Evolutionary conservation across 2,113 vertebrate genomes (phyloP).

Genomic region (Dissostichus mawsoni): DNA sequence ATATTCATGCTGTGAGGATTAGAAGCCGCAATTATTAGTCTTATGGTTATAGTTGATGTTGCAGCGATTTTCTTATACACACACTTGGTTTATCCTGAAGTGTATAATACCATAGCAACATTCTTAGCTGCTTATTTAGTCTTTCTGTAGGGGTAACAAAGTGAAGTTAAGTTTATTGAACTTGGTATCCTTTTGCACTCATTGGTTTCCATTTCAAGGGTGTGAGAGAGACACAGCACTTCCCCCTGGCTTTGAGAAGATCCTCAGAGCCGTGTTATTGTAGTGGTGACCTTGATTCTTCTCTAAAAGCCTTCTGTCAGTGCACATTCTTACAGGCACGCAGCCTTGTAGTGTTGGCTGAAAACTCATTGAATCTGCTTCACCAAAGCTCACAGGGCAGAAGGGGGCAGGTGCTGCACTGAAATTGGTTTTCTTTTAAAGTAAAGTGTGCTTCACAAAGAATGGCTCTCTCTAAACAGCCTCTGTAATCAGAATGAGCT

Average conservation of each 20-base stretch:
- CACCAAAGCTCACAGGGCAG: slow-evolving; percentile 77
- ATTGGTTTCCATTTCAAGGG: slow-evolving; percentile 66
- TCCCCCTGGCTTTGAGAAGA: slow-evolving; percentile 52
- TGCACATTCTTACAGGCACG: slow-evolving; percentile 62
- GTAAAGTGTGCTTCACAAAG: slow-evolving; percentile 65
- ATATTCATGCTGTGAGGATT: slow-evolving; percentile 13
- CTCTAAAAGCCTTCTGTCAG: slow-evolving; percentile 68
- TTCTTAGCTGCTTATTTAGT: slow-evolving; percentile 29
- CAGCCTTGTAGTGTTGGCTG: slow-evolving; percentile 64
- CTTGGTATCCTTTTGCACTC: slow-evolving; percentile 55
- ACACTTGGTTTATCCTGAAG: slow-evolving; percentile 29
- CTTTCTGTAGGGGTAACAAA: slow-evolving; percentile 43
- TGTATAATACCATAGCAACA: slow-evolving; percentile 10
- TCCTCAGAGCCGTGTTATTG: slow-evolving; percentile 66
- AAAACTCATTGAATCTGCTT: slow-evolving; percentile 63
- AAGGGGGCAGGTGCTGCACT: slow-evolving; percentile 65
- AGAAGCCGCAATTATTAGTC: slow-evolving; percentile 4
- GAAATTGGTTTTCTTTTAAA: slow-evolving; percentile 76
- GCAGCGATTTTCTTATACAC: slow-evolving; percentile 12
- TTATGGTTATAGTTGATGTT: slow-evolving; percentile 18
- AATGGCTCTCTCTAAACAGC: slow-evolving; percentile 56
- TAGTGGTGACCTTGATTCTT: slow-evolving; percentile 70
- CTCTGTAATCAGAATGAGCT: slow-evolving; percentile 49
- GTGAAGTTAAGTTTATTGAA: slow-evolving; percentile 69
- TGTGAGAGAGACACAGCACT: slow-evolving; percentile 56